A percentile compares a stretch with the other conserved stretches of the same genome.
Conservation (phyloP, 2,113 vertebrate species). For the Poeciliopsis prolifica region DNA sequence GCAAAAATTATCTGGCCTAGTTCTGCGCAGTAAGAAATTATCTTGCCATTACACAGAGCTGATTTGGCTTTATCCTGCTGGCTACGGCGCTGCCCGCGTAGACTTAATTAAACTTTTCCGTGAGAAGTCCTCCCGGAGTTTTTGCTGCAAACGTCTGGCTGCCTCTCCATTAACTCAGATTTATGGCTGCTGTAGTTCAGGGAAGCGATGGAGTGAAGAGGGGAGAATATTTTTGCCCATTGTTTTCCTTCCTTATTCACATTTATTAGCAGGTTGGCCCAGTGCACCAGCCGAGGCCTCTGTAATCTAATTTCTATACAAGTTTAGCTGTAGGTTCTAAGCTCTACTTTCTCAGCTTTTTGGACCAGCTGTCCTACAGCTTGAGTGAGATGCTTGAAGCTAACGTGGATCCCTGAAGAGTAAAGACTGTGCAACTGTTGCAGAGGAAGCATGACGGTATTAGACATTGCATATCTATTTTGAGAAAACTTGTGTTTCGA, state of each 20-base stretch:
- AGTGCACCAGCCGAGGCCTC: constrained; percentile 10
- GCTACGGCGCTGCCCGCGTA: constrained; percentile 43
- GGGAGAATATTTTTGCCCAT: neutral
- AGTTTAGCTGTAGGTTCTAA: constrained; percentile 22
- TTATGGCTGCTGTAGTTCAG: constrained; percentile 45
- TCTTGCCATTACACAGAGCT: constrained; percentile 39
- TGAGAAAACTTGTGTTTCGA: constrained; percentile 14
- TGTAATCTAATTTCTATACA: constrained; percentile 39
- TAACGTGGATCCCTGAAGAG: constrained; percentile 36
- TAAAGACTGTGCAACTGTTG: constrained; percentile 26
- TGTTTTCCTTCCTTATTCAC: constrained; percentile 20
- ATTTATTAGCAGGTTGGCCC: constrained; percentile 23
- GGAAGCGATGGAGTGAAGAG: constrained; percentile 23
- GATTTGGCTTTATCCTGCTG: constrained; percentile 47
- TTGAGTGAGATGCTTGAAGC: constrained; percentile 14
- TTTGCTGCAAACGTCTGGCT: constrained; percentile 35
- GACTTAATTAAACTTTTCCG: constrained; percentile 70
- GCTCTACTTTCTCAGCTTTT: constrained; percentile 23
- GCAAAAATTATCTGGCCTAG: constrained; percentile 46
- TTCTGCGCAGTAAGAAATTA: constrained; percentile 53
- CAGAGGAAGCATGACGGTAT: constrained; percentile 4
- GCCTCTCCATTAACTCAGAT: constrained; percentile 56
- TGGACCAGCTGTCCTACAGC: constrained; percentile 3
- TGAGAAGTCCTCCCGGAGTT: constrained; percentile 58
- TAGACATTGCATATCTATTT: constrained; percentile 1